These are phyloP conservation scores for Spisula solida DNA, from an alignment of 2,888 invertebrate species.

Conservation along the genomic window DNA sequence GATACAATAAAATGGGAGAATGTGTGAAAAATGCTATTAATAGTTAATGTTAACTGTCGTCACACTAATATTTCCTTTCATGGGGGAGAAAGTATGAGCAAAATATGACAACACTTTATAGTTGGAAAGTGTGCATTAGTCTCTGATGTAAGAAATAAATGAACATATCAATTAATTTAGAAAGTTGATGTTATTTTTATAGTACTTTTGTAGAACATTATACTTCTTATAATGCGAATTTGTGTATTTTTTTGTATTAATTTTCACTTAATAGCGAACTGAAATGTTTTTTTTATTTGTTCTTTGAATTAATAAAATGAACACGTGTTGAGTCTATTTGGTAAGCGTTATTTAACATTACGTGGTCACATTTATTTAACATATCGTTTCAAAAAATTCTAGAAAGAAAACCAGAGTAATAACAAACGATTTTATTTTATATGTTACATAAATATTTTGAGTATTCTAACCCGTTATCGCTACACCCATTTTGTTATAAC, in stretches of 20 bases:
- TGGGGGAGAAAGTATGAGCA: neutral
- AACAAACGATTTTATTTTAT: neutral
- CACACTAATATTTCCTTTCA: neutral
- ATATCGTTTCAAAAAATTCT: neutral
- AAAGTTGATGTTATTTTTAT: neutral
- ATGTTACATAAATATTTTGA: neutral
- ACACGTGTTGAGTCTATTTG: neutral
- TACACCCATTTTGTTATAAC: neutral
- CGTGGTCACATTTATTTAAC: neutral
- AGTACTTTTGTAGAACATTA: neutral
- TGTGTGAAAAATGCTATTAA: constrained; percentile 25
- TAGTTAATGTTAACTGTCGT: neutral
- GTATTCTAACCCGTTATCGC: neutral
- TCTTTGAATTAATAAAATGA: neutral
- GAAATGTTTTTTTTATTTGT: neutral
- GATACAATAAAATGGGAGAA: neutral
- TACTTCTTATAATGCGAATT: neutral
- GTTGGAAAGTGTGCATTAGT: neutral
- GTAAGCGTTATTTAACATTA: neutral
- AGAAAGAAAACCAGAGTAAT: neutral
- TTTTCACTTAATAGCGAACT: neutral
- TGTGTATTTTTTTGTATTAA: too few species aligned
- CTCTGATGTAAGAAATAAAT: neutral
- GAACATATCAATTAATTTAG: neutral
- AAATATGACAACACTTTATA: neutral